Conservation (phyloP, 2,888 invertebrate species). For the Anthophora plumipes region DNA sequence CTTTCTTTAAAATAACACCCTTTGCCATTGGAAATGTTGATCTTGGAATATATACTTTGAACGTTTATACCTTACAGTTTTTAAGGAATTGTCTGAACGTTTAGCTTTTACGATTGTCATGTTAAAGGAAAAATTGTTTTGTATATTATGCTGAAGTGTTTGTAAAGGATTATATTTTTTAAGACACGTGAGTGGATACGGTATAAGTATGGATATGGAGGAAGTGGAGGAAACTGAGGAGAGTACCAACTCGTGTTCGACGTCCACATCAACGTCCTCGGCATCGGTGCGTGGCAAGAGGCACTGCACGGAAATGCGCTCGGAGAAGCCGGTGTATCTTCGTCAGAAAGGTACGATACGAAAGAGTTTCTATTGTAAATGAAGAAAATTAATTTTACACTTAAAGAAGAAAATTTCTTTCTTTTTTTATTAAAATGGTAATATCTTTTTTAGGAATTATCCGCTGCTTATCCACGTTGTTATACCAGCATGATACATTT, state of each 20-base stretch:
- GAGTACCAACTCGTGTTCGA: constrained; percentile 14
- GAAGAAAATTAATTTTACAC: too few relatives aligned
- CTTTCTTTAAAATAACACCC: not conserved
- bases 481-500: not conserved
- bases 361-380: not conserved
- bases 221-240: constrained; percentile 55
- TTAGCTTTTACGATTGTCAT: not conserved
- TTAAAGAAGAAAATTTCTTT: too few relatives aligned
- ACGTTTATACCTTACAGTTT: not conserved
- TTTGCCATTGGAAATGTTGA: not conserved
- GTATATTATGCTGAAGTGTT: constrained; percentile 2
- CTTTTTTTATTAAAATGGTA: too few relatives aligned
- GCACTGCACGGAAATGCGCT: constrained; percentile 71
- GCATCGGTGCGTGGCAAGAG: constrained; percentile 44
- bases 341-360: constrained; percentile 77
- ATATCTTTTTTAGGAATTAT: not conserved
- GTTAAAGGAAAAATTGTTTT: not conserved
- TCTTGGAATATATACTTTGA: not conserved
- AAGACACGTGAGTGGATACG: not conserved
- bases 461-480: not conserved
- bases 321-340: constrained; percentile 78
- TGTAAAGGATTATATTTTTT: not conserved
- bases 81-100: too few relatives aligned
- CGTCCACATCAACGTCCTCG: constrained; percentile 18
- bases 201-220: constrained; percentile 28